These are phyloP conservation scores for Sebastolobus altivelis DNA, from an alignment of 2,797 vertebrate species.

Conservation along the genomic window DNA sequence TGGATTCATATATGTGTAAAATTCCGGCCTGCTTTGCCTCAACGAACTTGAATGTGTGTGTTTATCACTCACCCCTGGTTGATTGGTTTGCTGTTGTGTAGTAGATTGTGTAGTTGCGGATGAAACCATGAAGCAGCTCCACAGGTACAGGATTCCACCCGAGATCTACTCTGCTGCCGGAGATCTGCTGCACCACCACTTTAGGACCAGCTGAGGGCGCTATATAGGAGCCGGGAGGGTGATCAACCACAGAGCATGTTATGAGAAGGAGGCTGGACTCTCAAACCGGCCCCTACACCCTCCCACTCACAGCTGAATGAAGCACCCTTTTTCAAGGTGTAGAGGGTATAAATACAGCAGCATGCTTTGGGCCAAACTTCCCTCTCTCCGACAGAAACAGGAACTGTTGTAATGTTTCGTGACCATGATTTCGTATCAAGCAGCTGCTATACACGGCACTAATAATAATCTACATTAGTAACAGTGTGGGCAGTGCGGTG, in stretches of 20 bases:
- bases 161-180: constrained; percentile 57
- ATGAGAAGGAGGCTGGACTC: too few relatives aligned
- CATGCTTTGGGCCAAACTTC: too few relatives aligned
- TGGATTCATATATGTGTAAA: neutral
- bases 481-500: too few relatives aligned
- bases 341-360: too few relatives aligned
- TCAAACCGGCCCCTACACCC: too few relatives aligned
- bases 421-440: too few relatives aligned
- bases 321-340: too few relatives aligned
- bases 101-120: constrained; percentile 76
- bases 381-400: too few relatives aligned
- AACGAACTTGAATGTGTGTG: neutral
- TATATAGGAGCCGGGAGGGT: constrained; percentile 30
- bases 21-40: neutral
- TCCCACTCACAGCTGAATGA: too few relatives aligned
- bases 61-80: constrained; percentile 59
- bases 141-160: constrained; percentile 78
- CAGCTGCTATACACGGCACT: too few relatives aligned
- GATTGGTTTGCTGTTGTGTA: constrained; percentile 50
- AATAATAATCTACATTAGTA: too few relatives aligned
- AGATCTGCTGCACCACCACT: constrained; percentile 51
- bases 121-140: constrained; percentile 75
- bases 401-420: too few relatives aligned
- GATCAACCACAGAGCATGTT: neutral
- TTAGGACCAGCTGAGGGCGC: constrained; percentile 80